Conservation (phyloP, 2,113 vertebrate species). For the Oncorhynchus clarkii region DNA sequence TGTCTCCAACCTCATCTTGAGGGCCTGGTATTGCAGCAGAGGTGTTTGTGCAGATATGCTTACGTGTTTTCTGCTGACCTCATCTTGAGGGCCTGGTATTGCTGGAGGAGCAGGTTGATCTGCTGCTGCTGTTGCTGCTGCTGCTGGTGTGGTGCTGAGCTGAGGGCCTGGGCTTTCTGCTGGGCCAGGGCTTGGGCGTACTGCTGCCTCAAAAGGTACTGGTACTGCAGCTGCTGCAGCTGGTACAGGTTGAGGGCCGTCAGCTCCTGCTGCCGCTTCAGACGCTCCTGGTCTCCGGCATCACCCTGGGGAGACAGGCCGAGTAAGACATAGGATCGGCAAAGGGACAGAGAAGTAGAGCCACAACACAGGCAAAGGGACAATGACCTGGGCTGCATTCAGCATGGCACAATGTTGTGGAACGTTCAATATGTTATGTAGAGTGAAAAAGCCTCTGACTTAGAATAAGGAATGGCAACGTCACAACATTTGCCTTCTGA, state of each 20-base stretch:
- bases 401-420: too few species aligned
- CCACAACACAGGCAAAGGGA: too few species aligned
- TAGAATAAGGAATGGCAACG: too few species aligned
- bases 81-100: conserved; percentile 93
- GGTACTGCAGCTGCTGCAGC: conserved; percentile 90
- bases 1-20: conserved; percentile 88
- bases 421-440: too few species aligned
- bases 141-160: conserved; percentile 82
- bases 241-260: conserved; percentile 94
- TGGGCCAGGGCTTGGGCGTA: conserved; percentile 92
- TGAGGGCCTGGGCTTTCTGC: conserved; percentile 90
- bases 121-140: conserved; percentile 96
- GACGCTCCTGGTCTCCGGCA: conserved; percentile 85
- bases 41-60: too few species aligned
- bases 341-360: too few species aligned
- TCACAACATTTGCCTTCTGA: too few species aligned
- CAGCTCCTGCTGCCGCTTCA: conserved; percentile 91
- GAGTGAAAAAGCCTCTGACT: too few species aligned
- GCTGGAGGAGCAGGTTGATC: conserved; percentile 87
- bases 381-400: too few species aligned
- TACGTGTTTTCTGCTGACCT: conserved; percentile 69
- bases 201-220: conserved; percentile 95
- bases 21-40: conserved; percentile 51
- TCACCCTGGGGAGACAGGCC: conserved; percentile 74
- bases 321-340: too few species aligned